Conservation (phyloP, 2,113 vertebrate genomes). For the Notarius lentiginosus region DNA sequence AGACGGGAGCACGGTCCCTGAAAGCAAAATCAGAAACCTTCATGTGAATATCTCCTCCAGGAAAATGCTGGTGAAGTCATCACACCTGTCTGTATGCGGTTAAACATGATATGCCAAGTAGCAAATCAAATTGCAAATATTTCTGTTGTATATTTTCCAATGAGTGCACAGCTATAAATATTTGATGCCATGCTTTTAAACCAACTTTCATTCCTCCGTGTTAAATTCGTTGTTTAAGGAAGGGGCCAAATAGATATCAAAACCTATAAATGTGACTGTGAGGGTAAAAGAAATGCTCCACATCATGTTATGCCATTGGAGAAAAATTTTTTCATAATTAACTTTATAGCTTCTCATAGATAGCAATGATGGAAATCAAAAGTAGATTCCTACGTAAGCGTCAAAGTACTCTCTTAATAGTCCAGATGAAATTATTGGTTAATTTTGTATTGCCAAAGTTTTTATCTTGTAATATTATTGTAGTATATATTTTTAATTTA, state of each 20-base stretch:
- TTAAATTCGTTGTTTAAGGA: constrained; percentile 19
- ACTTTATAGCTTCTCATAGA: neutral
- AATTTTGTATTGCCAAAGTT: neutral
- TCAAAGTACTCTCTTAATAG: no score
- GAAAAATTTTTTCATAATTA: neutral
- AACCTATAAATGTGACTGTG: neutral
- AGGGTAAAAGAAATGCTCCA: constrained; percentile 24
- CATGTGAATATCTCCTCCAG: neutral
- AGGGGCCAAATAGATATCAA: neutral
- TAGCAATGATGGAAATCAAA: neutral
- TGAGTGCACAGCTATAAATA: constrained; percentile 22
- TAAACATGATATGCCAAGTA: constrained; percentile 27
- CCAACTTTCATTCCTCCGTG: neutral
- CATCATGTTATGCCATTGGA: neutral
- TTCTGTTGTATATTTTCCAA: constrained; percentile 38
- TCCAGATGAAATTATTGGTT: neutral
- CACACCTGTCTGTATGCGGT: constrained; percentile 40
- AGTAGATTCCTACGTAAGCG: neutral
- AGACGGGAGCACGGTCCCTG: neutral
- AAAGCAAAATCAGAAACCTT: constrained; percentile 38
- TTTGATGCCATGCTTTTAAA: neutral
- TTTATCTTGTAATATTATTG: neutral
- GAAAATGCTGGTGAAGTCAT: constrained; percentile 15
- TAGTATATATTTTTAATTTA: neutral
- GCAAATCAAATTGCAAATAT: neutral